Evolutionary conservation across 2,797 vertebrate species (phyloP).

Genomic region (Paratrypauchen microcephalus): DNA sequence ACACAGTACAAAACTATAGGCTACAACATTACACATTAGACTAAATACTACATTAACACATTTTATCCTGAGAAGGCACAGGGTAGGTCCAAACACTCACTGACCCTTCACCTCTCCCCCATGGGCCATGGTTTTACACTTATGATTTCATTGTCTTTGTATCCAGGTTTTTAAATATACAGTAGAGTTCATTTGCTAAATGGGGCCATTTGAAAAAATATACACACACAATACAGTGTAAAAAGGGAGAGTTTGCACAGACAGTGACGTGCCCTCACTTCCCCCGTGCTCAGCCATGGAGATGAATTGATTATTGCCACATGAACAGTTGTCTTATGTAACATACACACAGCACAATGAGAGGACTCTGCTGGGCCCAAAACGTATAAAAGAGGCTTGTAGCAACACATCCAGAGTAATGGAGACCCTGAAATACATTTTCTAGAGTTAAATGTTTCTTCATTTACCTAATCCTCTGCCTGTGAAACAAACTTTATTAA

Average conservation of each 20-base stretch:
- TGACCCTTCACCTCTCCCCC: neutral
- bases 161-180: too few species aligned
- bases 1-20: neutral
- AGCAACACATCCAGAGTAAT: conserved; percentile 25
- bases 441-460: neutral
- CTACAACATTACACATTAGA: neutral
- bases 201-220: too few species aligned
- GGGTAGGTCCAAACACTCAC: neutral
- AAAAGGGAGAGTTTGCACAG: conserved; percentile 20
- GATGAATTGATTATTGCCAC: conserved; percentile 78
- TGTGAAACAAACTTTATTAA: neutral
- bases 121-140: too few species aligned
- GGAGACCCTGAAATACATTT: conserved; percentile 1
- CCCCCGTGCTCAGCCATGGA: conserved; percentile 73
- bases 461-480: neutral
- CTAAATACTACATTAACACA: neutral
- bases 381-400: conserved; percentile 43
- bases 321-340: conserved; percentile 78
- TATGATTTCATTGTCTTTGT: too few species aligned
- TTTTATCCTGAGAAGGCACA: neutral
- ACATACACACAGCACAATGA: conserved; percentile 63
- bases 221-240: neutral
- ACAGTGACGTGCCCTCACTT: conserved; percentile 51
- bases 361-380: conserved; percentile 40
- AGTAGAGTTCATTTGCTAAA: too few species aligned